Base-by-base conservation (phyloP, 1,140 invertebrate species). In the Euwallacea similis region DNA sequence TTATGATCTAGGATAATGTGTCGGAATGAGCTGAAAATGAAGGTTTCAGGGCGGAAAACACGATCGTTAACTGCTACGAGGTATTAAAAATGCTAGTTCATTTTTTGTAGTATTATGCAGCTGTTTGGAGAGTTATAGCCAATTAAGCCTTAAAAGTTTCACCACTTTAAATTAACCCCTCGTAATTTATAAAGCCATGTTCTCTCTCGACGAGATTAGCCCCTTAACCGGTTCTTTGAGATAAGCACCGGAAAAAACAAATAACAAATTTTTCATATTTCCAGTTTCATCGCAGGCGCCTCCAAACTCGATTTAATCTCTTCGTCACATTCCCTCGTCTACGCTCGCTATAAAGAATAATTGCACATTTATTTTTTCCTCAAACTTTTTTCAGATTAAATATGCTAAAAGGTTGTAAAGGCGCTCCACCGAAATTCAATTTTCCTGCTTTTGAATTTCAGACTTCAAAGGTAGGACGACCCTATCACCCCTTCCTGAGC, bases 351-450 rank as follows among this genome's bases (percentile, higher is more conserved):
- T 69, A 72, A 75, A 66, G 69, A 74, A 75, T 76, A 75, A 76
- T 76, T 76, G 76, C 76, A 72, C 71, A 76, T 76, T 76, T 76
- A 76, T 75, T 76, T 75, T 72, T 76, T 75, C 74, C 73, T 76
- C 69, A 75, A 74, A 70, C 74, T 72, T 68, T 69, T 75, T 75
- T 71, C 54, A 73, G 76, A 76, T 76, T 76, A 76, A 76, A 76
- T 74, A 75, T 74, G 76, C 74, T 76, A 76, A 76, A 76, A 76
- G 76, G 76, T 73, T 75, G 72, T 70, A 74, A 76, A 76, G 76
- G 73, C 76, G 76, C 72, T 76, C 73, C 74, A 60, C 62, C 56
- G 66, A 75, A 76, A 76, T 76, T 75, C 76, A 76, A 76, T 76
- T 76, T 76, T 76, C 76, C 71, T 75, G 76, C 76, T 76, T 73